Evolutionary conservation across 1,140 invertebrate species (phyloP), one percentile per base, ranked within the genome.

Genomic region (Drosophila parabipectinata): DNA sequence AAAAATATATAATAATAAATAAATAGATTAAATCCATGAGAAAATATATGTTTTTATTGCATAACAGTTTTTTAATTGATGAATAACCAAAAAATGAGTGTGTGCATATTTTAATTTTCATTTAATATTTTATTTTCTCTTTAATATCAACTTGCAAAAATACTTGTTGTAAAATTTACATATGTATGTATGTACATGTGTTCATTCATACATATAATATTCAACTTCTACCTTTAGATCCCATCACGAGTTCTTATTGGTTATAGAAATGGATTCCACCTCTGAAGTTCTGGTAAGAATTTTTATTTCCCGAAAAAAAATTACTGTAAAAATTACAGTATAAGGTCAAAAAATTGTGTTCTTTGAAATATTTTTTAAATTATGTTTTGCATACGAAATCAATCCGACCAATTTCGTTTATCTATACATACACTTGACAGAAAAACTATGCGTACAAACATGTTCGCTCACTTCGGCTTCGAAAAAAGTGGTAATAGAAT

Each of bases 261-360:
- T 44, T 15, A 44, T 15, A 15, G 39, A 44, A 15, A 44, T 44
- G 39, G 39, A 44, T 44, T 44, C 39, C 39, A 44, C 39, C 39
- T 44, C 39, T 44, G 14, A 44, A 44, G 3, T 44, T 18, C n/a
- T 10, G 39, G 39, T 44, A 15, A 44, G 39, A 37, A 37, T 37
- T 37, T 37, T 4, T 4, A 10, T 37, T 37, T 37, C 12, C 5
- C 5, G 6, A 7, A 28, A 28, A 28, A 28, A 28, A 21, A 21
- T 21, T 21, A 21, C 2, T 21, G 21, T 21, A 21, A 21, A 1
- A 21, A 21, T 34, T 8, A 3, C 1, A 9, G 1, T 34, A 30
- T 30, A 30, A 30, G 28, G 3, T 30, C 4, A 1, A 8, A 30
- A 30, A 30, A 30, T 30, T 1, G 2, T 30, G 1, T 21, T 21